Evolutionary conservation across 2,888 invertebrate genomes (phyloP).

Genomic region (Laothoe populi): DNA sequence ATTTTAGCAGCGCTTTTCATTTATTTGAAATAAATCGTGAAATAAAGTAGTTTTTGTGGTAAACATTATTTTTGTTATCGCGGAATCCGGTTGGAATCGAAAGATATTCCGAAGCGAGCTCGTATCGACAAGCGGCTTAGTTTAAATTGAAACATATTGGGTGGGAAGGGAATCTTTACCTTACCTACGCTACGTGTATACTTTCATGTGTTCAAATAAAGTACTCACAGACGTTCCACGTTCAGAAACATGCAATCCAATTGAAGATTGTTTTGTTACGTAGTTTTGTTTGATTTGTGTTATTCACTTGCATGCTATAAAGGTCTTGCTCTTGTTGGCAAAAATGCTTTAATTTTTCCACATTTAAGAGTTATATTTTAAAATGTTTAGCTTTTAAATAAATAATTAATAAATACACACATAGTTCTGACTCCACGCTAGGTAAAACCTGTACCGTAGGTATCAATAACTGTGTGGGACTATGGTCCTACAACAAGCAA

Average conservation of each 20-base stretch:
- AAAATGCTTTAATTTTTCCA: neutral
- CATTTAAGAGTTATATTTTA: too few species aligned
- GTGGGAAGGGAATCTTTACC: conserved; percentile 67
- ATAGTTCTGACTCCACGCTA: too few species aligned
- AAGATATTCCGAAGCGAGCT: conserved; percentile 66
- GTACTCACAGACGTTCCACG: conserved; percentile 37
- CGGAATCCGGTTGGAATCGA: conserved; percentile 63
- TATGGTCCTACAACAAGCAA: too few species aligned
- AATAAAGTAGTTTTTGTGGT: conserved; percentile 38
- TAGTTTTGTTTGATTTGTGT: conserved; percentile 7
- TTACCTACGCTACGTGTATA: conserved; percentile 50
- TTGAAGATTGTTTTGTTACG: conserved; percentile 27
- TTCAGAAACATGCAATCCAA: conserved; percentile 28
- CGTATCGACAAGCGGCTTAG: conserved; percentile 81
- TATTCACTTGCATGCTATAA: neutral
- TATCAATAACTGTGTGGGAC: too few species aligned
- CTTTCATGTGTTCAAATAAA: conserved; percentile 64
- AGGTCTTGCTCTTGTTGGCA: neutral
- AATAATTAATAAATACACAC: too few species aligned
- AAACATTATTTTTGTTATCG: conserved; percentile 59
- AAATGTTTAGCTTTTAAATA: too few species aligned
- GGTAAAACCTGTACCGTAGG: too few species aligned
- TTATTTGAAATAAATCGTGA: neutral
- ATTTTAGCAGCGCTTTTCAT: conserved; percentile 3
- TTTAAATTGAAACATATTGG: conserved; percentile 83